Evolutionary conservation across 2,797 vertebrate species (phyloP).

Genomic region (Alcedo quadribrachys): DNA sequence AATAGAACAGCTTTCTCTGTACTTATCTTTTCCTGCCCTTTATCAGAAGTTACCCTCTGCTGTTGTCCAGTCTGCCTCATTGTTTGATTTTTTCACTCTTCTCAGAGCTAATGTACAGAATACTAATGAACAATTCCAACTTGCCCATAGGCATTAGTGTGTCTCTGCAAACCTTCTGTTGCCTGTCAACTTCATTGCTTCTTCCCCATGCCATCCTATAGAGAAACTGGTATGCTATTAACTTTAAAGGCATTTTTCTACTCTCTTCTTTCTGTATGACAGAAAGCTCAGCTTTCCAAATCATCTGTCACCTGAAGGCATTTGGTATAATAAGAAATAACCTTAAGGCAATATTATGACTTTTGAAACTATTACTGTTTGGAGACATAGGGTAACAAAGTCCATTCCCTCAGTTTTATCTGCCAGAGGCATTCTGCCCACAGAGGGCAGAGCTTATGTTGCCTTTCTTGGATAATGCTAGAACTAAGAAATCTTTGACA

Average conservation of each 20-base stretch:
- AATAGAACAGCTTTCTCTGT: background rate
- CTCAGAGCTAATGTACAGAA: background rate
- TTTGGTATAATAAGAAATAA: slow-evolving; percentile 60
- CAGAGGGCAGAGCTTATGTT: slow-evolving; percentile 15
- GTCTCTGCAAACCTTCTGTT: background rate
- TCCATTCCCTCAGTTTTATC: background rate
- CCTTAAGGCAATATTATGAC: slow-evolving; percentile 58
- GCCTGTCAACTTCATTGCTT: background rate
- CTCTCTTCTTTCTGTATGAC: background rate
- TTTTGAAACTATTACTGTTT: slow-evolving; percentile 45
- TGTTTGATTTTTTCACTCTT: background rate
- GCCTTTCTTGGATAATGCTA: slow-evolving; percentile 2
- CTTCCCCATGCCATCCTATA: background rate
- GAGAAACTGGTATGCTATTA: background rate
- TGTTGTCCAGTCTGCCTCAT: background rate
- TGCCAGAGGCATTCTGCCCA: slow-evolving; percentile 52
- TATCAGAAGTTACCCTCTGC: background rate
- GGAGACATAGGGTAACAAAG: slow-evolving; percentile 8
- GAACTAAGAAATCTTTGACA: slow-evolving; percentile 12
- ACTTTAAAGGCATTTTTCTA: background rate
- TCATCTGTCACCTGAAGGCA: background rate
- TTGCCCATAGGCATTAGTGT: background rate
- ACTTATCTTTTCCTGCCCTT: background rate
- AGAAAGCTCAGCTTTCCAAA: background rate
- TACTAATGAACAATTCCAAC: background rate